A percentile compares a stretch with the other conserved stretches of the same genome.
Conservation (phyloP, 2,797 vertebrate species). For the Dallia pectoralis region DNA sequence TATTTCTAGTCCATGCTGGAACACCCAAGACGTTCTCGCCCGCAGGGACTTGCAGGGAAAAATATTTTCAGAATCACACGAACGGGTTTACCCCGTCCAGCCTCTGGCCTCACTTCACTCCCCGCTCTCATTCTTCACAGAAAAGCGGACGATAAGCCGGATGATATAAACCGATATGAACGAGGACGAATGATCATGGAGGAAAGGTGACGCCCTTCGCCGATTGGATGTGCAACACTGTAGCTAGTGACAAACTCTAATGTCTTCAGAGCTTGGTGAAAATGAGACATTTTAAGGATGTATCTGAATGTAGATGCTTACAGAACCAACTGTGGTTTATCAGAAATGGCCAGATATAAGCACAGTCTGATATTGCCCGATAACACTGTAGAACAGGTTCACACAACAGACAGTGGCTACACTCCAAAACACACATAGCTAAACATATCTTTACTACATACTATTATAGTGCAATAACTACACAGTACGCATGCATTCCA, state of each 20-base stretch:
- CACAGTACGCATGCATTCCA: slow-evolving; percentile 26
- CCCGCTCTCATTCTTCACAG: too few species aligned
- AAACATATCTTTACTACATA: slow-evolving; percentile 17
- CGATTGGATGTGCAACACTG: background rate
- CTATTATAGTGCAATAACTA: slow-evolving; percentile 17
- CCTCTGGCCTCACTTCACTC: background rate
- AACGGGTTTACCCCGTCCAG: slow-evolving; percentile 51
- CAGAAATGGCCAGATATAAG: background rate
- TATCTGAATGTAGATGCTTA: background rate
- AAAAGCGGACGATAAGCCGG: too few species aligned
- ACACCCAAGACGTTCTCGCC: slow-evolving; percentile 79
- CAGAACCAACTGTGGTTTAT: background rate
- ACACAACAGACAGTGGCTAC: background rate
- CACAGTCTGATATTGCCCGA: background rate
- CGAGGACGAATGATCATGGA: slow-evolving; percentile 27
- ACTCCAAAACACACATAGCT: slow-evolving; percentile 15
- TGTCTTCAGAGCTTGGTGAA: too few species aligned
- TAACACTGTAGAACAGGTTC: background rate
- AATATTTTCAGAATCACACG: slow-evolving; percentile 77
- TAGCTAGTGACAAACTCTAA: too few species aligned
- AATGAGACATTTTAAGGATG: too few species aligned
- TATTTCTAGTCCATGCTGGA: slow-evolving; percentile 80
- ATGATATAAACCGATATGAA: slow-evolving; percentile 28
- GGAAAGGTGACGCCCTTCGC: background rate
- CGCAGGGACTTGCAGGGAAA: slow-evolving; percentile 67